Evolutionary conservation across 2,797 vertebrate species (phyloP).

Genomic region (Crypturellus tataupa): DNA sequence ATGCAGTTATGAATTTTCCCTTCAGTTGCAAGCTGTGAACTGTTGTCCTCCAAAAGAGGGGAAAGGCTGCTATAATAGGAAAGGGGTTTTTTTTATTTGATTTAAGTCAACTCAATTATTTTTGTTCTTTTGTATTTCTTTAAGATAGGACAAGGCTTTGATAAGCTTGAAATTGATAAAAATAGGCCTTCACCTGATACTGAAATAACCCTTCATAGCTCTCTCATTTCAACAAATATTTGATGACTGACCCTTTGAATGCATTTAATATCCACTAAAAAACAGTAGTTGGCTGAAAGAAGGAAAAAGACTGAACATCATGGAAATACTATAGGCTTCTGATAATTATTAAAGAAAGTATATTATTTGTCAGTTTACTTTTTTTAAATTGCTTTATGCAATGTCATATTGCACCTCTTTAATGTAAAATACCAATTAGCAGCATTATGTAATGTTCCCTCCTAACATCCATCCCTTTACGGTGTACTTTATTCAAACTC

Average conservation of each 20-base stretch:
- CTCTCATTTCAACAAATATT: not conserved
- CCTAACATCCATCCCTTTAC: conserved; percentile 48
- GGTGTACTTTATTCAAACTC: conserved; percentile 38
- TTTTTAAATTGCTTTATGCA: conserved; percentile 40
- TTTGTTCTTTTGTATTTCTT: not conserved
- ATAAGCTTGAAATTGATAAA: not conserved
- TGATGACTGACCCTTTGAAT: not conserved
- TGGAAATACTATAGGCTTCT: not conserved
- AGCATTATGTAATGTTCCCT: conserved; percentile 33
- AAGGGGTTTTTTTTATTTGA: not conserved
- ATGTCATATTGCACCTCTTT: conserved; percentile 10
- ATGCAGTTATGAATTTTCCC: not conserved
- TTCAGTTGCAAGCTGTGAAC: conserved; percentile 10
- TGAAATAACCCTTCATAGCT: not conserved
- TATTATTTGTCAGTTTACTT: conserved; percentile 39
- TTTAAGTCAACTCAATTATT: not conserved
- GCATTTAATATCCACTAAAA: not conserved
- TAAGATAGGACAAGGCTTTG: not conserved
- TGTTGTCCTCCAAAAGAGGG: not conserved
- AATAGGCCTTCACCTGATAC: not conserved
- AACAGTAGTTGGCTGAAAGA: not conserved
- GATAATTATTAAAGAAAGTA: not conserved
- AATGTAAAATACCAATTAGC: conserved; percentile 32
- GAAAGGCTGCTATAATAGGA: not conserved
- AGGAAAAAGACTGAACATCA: not conserved